Conservation (phyloP, 2,797 vertebrate species). For the Spondyliosoma cantharus region DNA sequence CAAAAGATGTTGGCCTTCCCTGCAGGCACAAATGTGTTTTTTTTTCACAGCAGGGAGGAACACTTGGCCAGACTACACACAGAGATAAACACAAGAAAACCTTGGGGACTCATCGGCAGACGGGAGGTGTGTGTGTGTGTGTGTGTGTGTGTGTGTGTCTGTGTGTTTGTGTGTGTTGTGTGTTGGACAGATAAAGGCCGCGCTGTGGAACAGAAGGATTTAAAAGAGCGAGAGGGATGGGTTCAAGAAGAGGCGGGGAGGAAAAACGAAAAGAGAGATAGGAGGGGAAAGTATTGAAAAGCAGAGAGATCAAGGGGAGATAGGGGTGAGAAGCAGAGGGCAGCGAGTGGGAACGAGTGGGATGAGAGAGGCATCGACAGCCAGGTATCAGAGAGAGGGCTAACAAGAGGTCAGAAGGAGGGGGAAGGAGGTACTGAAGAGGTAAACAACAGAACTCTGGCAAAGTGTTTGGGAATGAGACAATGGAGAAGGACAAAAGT, state of each 20-base stretch:
- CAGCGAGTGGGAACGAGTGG: slow-evolving; percentile 25
- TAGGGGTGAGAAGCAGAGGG: slow-evolving; percentile 32
- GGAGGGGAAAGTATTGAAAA: slow-evolving; percentile 32
- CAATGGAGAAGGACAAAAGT: slow-evolving; percentile 63
- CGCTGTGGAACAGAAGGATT: slow-evolving; percentile 35
- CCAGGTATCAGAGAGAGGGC: slow-evolving; percentile 55
- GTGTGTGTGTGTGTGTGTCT: background rate
- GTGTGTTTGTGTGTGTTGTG: slow-evolving; percentile 8
- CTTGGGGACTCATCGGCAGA: slow-evolving; percentile 61
- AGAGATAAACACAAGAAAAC: slow-evolving; percentile 62
- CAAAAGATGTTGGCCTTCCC: slow-evolving; percentile 49
- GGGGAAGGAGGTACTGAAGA: slow-evolving; percentile 22
- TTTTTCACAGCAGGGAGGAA: slow-evolving; percentile 39
- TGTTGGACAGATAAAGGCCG: slow-evolving; percentile 40
- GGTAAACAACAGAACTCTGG: slow-evolving; percentile 57
- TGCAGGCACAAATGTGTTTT: slow-evolving; percentile 46
- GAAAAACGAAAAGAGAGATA: slow-evolving; percentile 28
- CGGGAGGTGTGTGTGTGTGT: slow-evolving; percentile 8
- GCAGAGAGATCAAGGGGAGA: slow-evolving; percentile 32
- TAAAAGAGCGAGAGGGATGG: slow-evolving; percentile 33
- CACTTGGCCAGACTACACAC: slow-evolving; percentile 61
- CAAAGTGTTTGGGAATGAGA: slow-evolving; percentile 41
- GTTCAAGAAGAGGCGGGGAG: slow-evolving; percentile 33
- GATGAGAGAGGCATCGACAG: slow-evolving; percentile 44
- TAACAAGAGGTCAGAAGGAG: slow-evolving; percentile 52